Base-by-base conservation (phyloP, 2,113 vertebrate species). In the Casuarius casuarius region DNA sequence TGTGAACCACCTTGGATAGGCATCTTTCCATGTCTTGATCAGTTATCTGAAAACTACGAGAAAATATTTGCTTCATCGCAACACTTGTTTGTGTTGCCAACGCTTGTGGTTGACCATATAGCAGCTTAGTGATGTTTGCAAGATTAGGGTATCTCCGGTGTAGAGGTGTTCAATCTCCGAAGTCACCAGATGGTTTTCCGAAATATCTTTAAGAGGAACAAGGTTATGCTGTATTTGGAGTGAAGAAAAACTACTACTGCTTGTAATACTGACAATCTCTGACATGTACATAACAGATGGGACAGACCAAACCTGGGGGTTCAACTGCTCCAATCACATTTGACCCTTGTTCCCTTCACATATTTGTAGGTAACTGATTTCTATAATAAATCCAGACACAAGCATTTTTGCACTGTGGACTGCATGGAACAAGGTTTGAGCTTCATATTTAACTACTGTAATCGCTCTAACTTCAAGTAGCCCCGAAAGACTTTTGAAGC, bases 151-250 rank as follows among this genome's bases (percentile, higher is more conserved):
- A 20, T 22, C 52, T 62, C 16, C 22, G 33, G 29, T 52, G 51
- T 62, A 61, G n/a, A 40, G 33, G 7, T 40, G 16, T 10, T 7
- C 49, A 74, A 73, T 42, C 5, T 9, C 49, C 52, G 40, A 48
- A 23, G 12, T n/a, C 2, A 3, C n/a, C 77, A 13, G 5, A 51
- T 3, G 0, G 25, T 63, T 65, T 74, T 78, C 29, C 40, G 0
- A 77, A 92, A 19, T 7, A n/a, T 9, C 20, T 81, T 71, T 20
- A 48, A 92, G 72, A 71, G 10, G 15, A 89, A 70, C 1, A 48
- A 28, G 13, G 29, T 80, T 58, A 22, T 40, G 25, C 49, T 73
- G 31, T 40, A 33, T 59, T 52, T 54, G 65, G 79, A 65, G 29
- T 13, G 25, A 88, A 68, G n/a, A 84, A 10, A 95, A 84, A 66